Evolutionary conservation across 2,797 vertebrate genomes (phyloP).

Genomic region (Mormyrops attenuatus): DNA sequence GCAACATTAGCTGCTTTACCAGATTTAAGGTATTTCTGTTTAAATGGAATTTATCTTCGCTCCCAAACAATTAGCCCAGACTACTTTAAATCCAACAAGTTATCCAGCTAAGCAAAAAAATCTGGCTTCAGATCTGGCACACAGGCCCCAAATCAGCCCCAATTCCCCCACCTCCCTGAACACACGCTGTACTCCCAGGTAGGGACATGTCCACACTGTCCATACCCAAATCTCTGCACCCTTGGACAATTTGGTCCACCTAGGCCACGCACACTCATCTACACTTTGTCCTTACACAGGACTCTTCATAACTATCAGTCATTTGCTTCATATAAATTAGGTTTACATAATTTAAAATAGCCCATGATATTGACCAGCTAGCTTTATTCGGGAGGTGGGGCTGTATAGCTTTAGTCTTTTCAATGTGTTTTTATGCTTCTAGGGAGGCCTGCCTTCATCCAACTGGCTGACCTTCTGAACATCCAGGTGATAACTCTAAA

Average conservation of each 20-base stretch:
- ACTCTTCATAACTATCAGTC: not conserved
- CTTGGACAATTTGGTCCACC: not conserved
- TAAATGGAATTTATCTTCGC: not conserved
- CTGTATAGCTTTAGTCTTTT: not conserved
- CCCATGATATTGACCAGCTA: not conserved
- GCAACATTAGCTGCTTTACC: not conserved
- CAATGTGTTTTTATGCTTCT: slow-evolving; percentile 1
- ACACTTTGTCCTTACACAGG: not conserved
- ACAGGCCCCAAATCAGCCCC: not conserved
- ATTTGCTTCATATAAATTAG: not conserved
- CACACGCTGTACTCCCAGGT: not conserved
- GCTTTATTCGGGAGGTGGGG: not conserved
- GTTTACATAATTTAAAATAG: not conserved
- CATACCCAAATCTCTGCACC: not conserved
- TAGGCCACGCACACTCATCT: not conserved
- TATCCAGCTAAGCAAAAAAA: not conserved
- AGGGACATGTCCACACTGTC: not conserved
- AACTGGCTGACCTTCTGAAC: slow-evolving; percentile 84
- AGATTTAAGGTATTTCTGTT: not conserved
- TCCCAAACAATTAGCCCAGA: not conserved
- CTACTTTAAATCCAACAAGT: not conserved
- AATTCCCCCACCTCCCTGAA: not conserved
- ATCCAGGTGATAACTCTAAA: slow-evolving; percentile 80
- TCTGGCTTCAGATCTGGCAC: not conserved
- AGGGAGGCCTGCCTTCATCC: slow-evolving; percentile 80